Percentiles rank a stretch among this genome's conserved stretches.
Evolutionary conservation across 2,888 invertebrate genomes (phyloP).

Genomic region (Serripes groenlandicus): DNA sequence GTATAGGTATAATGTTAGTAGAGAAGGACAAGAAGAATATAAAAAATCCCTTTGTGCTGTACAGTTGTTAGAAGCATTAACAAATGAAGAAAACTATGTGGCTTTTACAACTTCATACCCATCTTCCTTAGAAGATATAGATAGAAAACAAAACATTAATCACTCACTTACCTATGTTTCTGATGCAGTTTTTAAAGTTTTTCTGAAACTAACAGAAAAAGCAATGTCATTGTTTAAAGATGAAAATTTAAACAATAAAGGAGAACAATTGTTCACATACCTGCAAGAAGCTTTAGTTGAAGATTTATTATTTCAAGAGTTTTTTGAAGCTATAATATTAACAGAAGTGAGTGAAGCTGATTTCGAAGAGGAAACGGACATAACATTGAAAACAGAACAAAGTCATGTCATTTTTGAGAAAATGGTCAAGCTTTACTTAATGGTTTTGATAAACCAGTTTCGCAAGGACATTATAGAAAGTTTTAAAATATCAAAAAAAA

Average conservation of each 20-base stretch:
- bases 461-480: slow-evolving; percentile 38
- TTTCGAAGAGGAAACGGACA: neutral
- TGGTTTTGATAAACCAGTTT: slow-evolving; percentile 44
- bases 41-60: slow-evolving; percentile 35
- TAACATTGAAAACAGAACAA: neutral
- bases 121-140: slow-evolving; percentile 46
- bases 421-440: slow-evolving; percentile 29
- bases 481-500: slow-evolving; percentile 31
- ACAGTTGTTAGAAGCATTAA: slow-evolving; percentile 30
- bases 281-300: too few relatives aligned
- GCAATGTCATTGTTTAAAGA: slow-evolving; percentile 29
- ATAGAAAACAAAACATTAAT: slow-evolving; percentile 41
- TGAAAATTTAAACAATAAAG: slow-evolving; percentile 47
- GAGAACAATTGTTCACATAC: slow-evolving; percentile 43
- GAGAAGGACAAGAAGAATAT: slow-evolving; percentile 11
- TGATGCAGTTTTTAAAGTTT: slow-evolving; percentile 39
- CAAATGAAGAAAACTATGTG: slow-evolving; percentile 47
- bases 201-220: slow-evolving; percentile 34
- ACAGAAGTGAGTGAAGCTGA: slow-evolving; percentile 12
- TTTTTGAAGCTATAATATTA: slow-evolving; percentile 13
- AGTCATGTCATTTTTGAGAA: slow-evolving; percentile 31
- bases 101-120: slow-evolving; percentile 31
- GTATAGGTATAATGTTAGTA: slow-evolving; percentile 24
- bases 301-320: slow-evolving; percentile 24
- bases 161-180: slow-evolving; percentile 53